A percentile compares a stretch with the other conserved stretches of the same genome.
Evolutionary conservation across 2,797 vertebrate genomes (phyloP).

Genomic region (Pangasius krempfi): DNA sequence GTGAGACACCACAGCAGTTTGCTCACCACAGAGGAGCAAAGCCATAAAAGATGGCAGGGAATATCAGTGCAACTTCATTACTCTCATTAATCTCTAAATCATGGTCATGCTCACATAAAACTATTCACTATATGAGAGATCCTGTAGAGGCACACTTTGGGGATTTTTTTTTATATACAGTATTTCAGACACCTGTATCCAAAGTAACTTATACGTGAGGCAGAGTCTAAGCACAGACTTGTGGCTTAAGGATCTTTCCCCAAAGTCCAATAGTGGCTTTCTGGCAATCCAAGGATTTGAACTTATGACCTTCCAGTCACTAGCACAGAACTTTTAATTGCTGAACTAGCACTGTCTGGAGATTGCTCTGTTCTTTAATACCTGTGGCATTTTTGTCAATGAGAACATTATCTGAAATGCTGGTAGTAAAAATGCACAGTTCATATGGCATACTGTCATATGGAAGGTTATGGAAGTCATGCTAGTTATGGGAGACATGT

Average conservation of each 20-base stretch:
- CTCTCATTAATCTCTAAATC: not conserved
- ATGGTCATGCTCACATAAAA: conserved; percentile 1
- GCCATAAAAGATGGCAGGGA: not conserved
- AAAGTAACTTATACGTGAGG: not conserved
- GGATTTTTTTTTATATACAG: not conserved
- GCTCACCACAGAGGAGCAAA: not conserved
- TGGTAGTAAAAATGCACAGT: not conserved
- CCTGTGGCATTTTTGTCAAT: not conserved
- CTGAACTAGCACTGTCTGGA: not conserved
- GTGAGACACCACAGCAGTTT: conserved; percentile 15
- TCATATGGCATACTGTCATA: not conserved
- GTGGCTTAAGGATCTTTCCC: not conserved
- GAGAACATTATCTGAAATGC: not conserved
- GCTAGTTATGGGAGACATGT: not conserved
- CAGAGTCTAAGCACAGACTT: not conserved
- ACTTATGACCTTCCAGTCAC: not conserved
- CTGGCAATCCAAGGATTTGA: not conserved
- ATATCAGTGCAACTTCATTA: conserved; percentile 21
- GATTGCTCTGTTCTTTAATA: not conserved
- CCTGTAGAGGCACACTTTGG: not conserved
- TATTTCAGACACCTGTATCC: not conserved
- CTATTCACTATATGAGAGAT: not conserved
- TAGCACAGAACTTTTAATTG: not conserved
- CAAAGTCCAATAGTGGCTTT: not conserved
- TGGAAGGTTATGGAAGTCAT: not conserved